These are phyloP conservation scores for Echiichthys vipera DNA, from an alignment of 2,797 vertebrate genomes.

Conservation along the genomic window DNA sequence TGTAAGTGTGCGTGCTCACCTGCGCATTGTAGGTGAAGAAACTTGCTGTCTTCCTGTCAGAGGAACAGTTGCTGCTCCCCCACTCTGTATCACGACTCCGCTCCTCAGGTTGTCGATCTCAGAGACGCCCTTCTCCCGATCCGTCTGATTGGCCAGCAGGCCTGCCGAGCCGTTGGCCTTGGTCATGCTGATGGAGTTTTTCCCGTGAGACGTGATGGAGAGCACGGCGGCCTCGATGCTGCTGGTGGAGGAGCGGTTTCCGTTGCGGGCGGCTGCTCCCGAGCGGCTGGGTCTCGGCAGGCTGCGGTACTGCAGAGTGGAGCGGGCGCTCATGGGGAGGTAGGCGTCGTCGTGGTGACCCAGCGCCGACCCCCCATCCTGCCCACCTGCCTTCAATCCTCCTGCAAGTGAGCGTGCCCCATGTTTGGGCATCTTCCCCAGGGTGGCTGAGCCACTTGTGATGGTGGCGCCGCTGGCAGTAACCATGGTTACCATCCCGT, in stretches of 20 bases:
- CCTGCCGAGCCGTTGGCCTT: conserved; percentile 87
- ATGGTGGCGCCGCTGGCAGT: conserved; percentile 95
- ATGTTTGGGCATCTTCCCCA: conserved; percentile 97
- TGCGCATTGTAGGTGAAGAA: conserved; percentile 96
- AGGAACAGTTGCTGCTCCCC: conserved; percentile 80
- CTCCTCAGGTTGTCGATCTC: conserved; percentile 90
- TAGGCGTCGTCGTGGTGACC: conserved; percentile 94
- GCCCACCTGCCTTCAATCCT: conserved; percentile 82
- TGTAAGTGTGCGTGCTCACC: conserved; percentile 78
- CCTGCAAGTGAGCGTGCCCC: conserved; percentile 83
- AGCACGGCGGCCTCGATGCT: conserved; percentile 95
- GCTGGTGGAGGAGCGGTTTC: conserved; percentile 97
- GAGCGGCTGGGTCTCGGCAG: conserved; percentile 95
- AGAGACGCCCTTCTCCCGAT: conserved; percentile 95
- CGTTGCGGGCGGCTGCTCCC: conserved; percentile 86
- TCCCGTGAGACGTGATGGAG: conserved; percentile 72
- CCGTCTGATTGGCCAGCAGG: conserved; percentile 92
- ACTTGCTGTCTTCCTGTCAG: conserved; percentile 91
- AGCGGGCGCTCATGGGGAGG: conserved; percentile 90
- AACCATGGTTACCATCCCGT: conserved; percentile 89
- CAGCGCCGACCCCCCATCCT: conserved; percentile 77
- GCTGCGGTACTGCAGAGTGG: conserved; percentile 96
- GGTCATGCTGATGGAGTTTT: conserved; percentile 48
- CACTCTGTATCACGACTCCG: conserved; percentile 82
- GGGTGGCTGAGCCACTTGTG: conserved; percentile 94